Conservation (phyloP, 2,888 invertebrate species). For the Belgica antarctica region DNA sequence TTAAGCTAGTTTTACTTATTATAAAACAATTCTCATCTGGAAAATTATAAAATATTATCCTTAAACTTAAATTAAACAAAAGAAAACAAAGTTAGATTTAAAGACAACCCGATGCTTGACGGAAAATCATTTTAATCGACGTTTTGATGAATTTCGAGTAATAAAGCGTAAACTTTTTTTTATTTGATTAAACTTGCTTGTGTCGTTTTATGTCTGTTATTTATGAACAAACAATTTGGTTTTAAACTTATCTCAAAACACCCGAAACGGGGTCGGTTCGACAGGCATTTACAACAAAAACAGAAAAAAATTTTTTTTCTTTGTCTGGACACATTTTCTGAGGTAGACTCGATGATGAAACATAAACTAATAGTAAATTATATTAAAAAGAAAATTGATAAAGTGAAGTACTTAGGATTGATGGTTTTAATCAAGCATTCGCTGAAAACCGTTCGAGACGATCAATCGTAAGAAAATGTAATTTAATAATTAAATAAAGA, state of each 20-base stretch:
- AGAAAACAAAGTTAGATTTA: background rate
- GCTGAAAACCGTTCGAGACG: too few relatives aligned
- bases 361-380: too few relatives aligned
- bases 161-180: background rate
- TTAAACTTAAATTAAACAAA: background rate
- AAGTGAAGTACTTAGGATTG: too few relatives aligned
- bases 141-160: background rate
- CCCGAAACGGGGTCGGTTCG: too few relatives aligned
- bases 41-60: conserved; percentile 7
- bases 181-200: background rate
- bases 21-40: background rate
- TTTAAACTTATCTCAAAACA: background rate
- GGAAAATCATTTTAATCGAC: background rate
- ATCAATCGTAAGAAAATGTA: too few relatives aligned
- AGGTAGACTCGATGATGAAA: too few relatives aligned
- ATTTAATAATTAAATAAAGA: too few relatives aligned
- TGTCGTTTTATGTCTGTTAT: background rate
- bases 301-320: too few relatives aligned
- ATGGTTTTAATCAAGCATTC: too few relatives aligned
- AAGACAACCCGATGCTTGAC: background rate
- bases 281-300: too few relatives aligned
- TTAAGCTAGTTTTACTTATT: background rate
- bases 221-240: background rate
- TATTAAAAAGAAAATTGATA: too few relatives aligned
- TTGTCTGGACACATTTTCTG: too few relatives aligned